These are phyloP conservation scores for Sthenelais limicola DNA, from an alignment of 2,888 invertebrate species.

Conservation along the genomic window DNA sequence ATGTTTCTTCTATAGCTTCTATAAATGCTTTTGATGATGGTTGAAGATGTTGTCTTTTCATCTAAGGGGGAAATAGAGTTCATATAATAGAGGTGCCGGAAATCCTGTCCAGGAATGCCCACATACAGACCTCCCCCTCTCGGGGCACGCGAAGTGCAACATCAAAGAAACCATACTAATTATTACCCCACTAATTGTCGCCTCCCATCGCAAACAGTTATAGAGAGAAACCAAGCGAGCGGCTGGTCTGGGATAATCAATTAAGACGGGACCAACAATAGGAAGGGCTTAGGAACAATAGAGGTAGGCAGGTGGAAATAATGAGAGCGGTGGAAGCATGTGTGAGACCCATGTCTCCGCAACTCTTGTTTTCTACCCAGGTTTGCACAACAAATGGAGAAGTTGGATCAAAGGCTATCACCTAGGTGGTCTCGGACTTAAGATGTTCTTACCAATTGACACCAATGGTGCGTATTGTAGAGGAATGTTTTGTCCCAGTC, in stretches of 20 bases:
- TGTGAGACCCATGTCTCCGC: too few species aligned
- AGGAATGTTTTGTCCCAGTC: too few species aligned
- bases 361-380: too few species aligned
- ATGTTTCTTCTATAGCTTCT: too few species aligned
- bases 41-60: too few species aligned
- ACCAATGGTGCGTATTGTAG: too few species aligned
- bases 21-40: too few species aligned
- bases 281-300: constrained; percentile 1
- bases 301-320: neutral
- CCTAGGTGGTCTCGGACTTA: too few species aligned
- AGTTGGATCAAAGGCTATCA: constrained; percentile 3
- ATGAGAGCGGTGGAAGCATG: constrained; percentile 4
- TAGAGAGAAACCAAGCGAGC: neutral
- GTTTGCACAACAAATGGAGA: neutral
- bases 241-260: constrained; percentile 12
- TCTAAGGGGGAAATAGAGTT: too few species aligned
- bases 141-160: neutral
- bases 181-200: constrained; percentile 24
- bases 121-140: neutral
- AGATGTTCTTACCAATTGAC: too few species aligned
- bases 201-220: neutral
- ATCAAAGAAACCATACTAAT: constrained; percentile 17
- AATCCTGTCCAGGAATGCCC: too few species aligned
- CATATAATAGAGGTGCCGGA: too few species aligned
- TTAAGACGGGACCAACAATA: constrained; percentile 7